These are phyloP conservation scores for Theretra japonica DNA, from an alignment of 2,888 invertebrate genomes.

Conservation along the genomic window DNA sequence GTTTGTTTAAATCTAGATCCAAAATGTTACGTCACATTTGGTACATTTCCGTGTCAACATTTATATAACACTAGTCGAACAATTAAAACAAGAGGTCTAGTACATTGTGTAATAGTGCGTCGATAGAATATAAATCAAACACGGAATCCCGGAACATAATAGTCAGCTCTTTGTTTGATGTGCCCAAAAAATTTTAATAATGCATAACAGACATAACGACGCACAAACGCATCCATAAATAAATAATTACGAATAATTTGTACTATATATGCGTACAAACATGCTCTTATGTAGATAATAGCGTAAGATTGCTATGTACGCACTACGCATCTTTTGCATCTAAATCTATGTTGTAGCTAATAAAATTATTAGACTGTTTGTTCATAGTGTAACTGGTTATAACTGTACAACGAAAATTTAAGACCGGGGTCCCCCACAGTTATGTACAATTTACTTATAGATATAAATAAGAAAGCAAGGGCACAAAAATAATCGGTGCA, in stretches of 20 bases:
- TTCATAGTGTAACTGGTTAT: too few relatives aligned
- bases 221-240: constrained; percentile 26
- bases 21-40: background rate
- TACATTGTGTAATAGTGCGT: background rate
- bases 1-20: background rate
- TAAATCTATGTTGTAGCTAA: background rate
- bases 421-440: too few relatives aligned
- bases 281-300: background rate
- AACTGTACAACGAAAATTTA: too few relatives aligned
- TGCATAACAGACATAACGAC: constrained; percentile 32
- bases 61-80: constrained; percentile 8
- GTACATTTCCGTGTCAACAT: background rate
- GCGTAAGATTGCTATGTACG: background rate
- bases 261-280: background rate
- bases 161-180: constrained; percentile 41
- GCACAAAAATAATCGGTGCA: too few relatives aligned
- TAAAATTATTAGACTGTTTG: too few relatives aligned
- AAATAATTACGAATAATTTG: background rate
- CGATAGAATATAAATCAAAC: constrained; percentile 29
- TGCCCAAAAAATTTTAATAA: constrained; percentile 41
- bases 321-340: background rate
- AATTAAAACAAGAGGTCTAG: constrained; percentile 4
- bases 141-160: constrained; percentile 41
- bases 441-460: too few relatives aligned
- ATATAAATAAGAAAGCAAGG: too few relatives aligned